Conservation (phyloP, 1,140 invertebrate species). For the Meloidogyne chitwoodi region DNA sequence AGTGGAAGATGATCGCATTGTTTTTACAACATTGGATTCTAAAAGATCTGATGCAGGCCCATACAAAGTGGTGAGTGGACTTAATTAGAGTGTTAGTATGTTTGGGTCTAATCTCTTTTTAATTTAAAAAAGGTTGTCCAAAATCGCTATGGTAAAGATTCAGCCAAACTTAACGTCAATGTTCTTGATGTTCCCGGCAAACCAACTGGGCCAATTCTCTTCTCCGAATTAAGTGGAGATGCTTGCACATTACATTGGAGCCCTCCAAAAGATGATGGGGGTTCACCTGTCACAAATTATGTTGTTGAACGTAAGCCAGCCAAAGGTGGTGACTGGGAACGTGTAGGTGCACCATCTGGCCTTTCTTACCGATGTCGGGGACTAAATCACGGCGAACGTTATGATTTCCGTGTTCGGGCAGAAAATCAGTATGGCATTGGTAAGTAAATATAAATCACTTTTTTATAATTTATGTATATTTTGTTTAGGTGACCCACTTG, state of each 20-base stretch:
- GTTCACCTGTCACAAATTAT: constrained; percentile 86
- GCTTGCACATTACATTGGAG: constrained; percentile 89
- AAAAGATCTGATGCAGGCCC: constrained; percentile 83
- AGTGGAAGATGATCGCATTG: constrained; percentile 74
- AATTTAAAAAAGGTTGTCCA: constrained; percentile 69
- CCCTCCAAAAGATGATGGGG: constrained; percentile 80
- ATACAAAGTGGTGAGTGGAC: constrained; percentile 74
- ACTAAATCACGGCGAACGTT: constrained; percentile 79
- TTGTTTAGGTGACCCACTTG: constrained; percentile 72
- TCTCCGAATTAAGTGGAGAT: constrained; percentile 91
- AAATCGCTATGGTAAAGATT: constrained; percentile 61
- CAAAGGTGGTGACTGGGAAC: constrained; percentile 81
- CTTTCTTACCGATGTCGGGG: constrained; percentile 83
- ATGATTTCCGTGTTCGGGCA: constrained; percentile 94
- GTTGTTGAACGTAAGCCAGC: constrained; percentile 78
- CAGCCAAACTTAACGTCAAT: constrained; percentile 49
- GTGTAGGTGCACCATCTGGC: constrained; percentile 82
- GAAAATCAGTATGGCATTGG: constrained; percentile 83
- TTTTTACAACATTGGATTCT: constrained; percentile 84
- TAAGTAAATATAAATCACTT: neutral
- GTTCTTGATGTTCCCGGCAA: constrained; percentile 57
- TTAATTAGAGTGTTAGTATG: neutral
- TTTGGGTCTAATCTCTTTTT: neutral
- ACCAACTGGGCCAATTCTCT: constrained; percentile 72
- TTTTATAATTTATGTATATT: neutral